These are phyloP conservation scores for Psittacula echo DNA, from an alignment of 2,797 vertebrate genomes.

Conservation along the genomic window DNA sequence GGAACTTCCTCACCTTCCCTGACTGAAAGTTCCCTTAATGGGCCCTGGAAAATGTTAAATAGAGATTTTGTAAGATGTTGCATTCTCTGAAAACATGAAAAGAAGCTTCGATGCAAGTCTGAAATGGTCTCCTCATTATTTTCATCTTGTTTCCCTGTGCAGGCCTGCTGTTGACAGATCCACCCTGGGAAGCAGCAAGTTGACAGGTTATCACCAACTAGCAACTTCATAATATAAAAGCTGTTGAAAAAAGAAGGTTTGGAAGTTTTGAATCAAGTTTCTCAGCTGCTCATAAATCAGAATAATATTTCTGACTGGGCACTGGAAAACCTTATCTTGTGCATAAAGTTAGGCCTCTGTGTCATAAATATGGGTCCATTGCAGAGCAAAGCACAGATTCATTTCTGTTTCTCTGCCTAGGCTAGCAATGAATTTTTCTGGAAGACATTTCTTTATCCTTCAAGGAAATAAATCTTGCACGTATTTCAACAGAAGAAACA, in stretches of 20 bases:
- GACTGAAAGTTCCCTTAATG: background rate
- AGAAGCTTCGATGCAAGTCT: background rate
- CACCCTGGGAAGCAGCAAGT: background rate
- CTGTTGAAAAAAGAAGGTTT: background rate
- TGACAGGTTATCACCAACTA: background rate
- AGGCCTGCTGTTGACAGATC: background rate
- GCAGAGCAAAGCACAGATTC: background rate
- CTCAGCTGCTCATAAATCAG: background rate
- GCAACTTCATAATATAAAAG: background rate
- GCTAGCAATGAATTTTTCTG: background rate
- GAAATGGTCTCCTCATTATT: background rate
- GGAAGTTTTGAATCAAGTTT: background rate
- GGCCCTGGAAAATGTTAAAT: background rate
- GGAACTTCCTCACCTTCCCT: background rate
- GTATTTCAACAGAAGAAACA: background rate
- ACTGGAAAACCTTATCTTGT: constrained; percentile 3
- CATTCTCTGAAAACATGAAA: background rate
- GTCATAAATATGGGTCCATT: background rate
- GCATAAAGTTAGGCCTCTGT: background rate
- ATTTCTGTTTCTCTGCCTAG: background rate
- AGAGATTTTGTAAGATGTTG: background rate
- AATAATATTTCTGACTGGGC: background rate
- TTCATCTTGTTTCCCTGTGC: background rate
- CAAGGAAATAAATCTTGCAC: constrained; percentile 13
- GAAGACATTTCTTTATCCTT: background rate